Evolutionary conservation across 2,888 invertebrate species (phyloP).

Genomic region (Ectobius pallidus): DNA sequence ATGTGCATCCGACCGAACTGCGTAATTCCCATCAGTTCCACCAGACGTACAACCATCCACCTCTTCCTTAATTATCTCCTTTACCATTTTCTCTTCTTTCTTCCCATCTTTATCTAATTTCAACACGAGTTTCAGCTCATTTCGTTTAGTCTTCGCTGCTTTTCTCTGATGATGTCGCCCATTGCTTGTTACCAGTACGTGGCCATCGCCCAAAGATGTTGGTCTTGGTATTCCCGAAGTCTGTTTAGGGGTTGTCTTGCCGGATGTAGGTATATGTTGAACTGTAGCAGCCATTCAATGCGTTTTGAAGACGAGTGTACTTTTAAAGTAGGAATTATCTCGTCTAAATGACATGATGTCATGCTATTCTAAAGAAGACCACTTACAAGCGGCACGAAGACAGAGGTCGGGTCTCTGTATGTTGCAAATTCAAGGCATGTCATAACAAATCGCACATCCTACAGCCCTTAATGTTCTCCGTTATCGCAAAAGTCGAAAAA

Average conservation of each 20-base stretch:
- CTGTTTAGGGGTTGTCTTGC: background rate
- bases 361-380: background rate
- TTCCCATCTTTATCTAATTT: background rate
- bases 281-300: background rate
- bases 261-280: background rate
- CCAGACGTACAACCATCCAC: background rate
- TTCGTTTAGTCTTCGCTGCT: slow-evolving; percentile 52
- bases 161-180: slow-evolving; percentile 46
- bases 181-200: slow-evolving; percentile 5
- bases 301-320: background rate
- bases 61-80: background rate
- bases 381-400: too few species aligned
- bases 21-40: background rate
- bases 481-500: too few species aligned
- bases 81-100: background rate
- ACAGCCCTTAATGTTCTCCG: too few species aligned
- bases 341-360: background rate
- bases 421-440: too few species aligned
- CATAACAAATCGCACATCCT: too few species aligned
- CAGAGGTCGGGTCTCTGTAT: too few species aligned
- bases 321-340: background rate
- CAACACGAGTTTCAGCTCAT: slow-evolving; percentile 51
- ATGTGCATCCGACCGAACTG: background rate
- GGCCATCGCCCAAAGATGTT: slow-evolving; percentile 17
- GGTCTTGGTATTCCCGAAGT: slow-evolving; percentile 12